A percentile compares a stretch with the other conserved stretches of the same genome.
Conservation (phyloP, 2,888 invertebrate genomes). For the Diploptera punctata region DNA sequence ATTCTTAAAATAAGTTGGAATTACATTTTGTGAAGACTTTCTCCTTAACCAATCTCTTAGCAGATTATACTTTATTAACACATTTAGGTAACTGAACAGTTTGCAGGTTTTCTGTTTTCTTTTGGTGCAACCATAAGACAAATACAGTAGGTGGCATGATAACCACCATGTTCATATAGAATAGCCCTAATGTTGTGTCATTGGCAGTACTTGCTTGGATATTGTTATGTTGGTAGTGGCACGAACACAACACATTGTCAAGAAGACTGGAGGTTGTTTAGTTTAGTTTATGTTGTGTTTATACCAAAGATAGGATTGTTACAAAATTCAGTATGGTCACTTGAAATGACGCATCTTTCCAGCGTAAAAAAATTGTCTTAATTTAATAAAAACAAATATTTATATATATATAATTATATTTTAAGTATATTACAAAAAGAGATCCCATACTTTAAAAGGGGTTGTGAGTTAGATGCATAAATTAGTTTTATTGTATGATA, state of each 20-base stretch:
- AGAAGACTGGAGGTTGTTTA: constrained; percentile 19
- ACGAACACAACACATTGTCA: constrained; percentile 4
- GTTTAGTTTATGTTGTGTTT: constrained; percentile 9
- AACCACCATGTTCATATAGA: no score
- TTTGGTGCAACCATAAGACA: no score
- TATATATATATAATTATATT: not conserved
- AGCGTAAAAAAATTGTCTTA: not conserved
- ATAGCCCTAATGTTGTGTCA: not conserved
- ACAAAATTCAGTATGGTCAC: not conserved
- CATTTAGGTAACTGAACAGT: no score
- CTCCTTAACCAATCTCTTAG: no score
- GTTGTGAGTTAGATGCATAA: constrained; percentile 2
- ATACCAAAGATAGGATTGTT: constrained; percentile 13
- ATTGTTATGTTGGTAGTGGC: constrained; percentile 9
- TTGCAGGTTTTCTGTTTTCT: no score
- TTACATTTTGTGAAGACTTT: no score
- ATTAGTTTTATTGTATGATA: not conserved
- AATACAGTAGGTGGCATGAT: no score
- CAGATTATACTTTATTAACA: no score
- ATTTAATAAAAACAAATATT: not conserved
- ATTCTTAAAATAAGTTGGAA: no score
- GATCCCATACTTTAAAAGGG: not conserved
- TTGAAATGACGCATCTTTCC: not conserved
- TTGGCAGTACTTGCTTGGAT: constrained; percentile 16
- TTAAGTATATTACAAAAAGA: not conserved